Evolutionary conservation across 2,888 invertebrate genomes (phyloP), one percentile per base, ranked within the genome.

Genomic region (Trilocha varians): DNA sequence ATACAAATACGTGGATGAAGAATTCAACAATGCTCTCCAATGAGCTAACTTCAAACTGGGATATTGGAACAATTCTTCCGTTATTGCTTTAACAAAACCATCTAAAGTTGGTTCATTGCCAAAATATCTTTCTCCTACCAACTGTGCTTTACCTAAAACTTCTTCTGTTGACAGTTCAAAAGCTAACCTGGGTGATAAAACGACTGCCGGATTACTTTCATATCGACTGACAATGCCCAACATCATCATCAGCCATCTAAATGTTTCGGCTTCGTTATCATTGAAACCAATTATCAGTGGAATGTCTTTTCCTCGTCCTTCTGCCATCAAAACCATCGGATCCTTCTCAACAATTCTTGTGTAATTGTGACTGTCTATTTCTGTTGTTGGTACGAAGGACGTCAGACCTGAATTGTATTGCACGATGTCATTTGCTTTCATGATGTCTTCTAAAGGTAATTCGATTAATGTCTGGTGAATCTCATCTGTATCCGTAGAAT

Each of bases 1-100:
- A 50, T 83, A 83, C 49, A 84, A 55, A 40, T 71, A 86, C 1
- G 76, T 67, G 0, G 79, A 76, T 16, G 64, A 70, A 1, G 49
- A 50, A 1, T 36, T 39, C 16, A 37, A 40, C 3, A 43, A 37
- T 9, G 48, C 46, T 33, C 53, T 42, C 37, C 39, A 17, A 13
- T 50, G 38, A 1, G 53, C 53, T 15, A 53, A 18, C 25, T 51
- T 52, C 8, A 57, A 45, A 3, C 52, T 45, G 5, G 56, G 53
- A 25, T 61, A 55, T 4, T 40, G 33, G 35, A 57, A 60, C 1
- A 41, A 46, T 2, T 38, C 34, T 6, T 60, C 58, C 2, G 49
- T 38, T 8, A 48, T 52, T 9, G 46, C 50, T 8, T 44, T 17
- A 16, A 60, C 25, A 32, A 48, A 47, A 0, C 46, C 41, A 6